Base-by-base conservation (phyloP, 1,140 invertebrate species). In the Copidosoma floridanum region DNA sequence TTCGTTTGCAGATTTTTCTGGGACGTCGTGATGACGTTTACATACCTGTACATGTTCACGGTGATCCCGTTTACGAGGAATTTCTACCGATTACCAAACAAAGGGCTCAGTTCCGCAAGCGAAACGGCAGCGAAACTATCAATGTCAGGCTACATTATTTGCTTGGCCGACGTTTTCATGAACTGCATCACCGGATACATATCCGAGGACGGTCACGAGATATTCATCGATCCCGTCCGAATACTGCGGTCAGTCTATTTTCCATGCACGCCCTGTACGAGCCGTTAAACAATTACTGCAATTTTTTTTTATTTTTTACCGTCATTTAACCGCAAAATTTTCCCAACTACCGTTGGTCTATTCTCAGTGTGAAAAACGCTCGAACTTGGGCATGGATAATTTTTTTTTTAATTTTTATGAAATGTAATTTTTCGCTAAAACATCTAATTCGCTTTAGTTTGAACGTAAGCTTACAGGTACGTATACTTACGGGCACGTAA, bases 131-230 rank as follows among this genome's bases (percentile, higher is more conserved):
- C 65, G 48, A 32, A 61, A 16, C 37, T 58, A 8, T 40, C 71
- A 2, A 57, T 65, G 46, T 66, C 71, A 4, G 63, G 47, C 8
- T 71, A 64, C 4, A 14, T 40, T 4, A 7, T 73, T 11, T 74
- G 71, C 18, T 52, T 73, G 7, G 14, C 71, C 1, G 75, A 77
- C 23, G 70, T 75, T 40, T 10, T 64, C 10, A 40, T 77, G 14
- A 75, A 71, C 64, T 75, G 72, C 27, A 57, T 75, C 11, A 77
- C 75, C 10, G 75, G 72, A 46, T 70, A 61, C 43, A 47, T 40
- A 10, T 67, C 66, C 11, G 11, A 14, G 0, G 66, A 73, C 21
- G 65, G 69, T 21, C 64, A 65, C 32, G 67, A 72, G 27, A 67
- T 75, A 32, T 58, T 71, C 60, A 51, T 75, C 1, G 64, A 74